A percentile compares a stretch with the other conserved stretches of the same genome.
These are phyloP conservation scores for Linyphia triangularis DNA, from an alignment of 2,888 invertebrate genomes.

Conservation along the genomic window DNA sequence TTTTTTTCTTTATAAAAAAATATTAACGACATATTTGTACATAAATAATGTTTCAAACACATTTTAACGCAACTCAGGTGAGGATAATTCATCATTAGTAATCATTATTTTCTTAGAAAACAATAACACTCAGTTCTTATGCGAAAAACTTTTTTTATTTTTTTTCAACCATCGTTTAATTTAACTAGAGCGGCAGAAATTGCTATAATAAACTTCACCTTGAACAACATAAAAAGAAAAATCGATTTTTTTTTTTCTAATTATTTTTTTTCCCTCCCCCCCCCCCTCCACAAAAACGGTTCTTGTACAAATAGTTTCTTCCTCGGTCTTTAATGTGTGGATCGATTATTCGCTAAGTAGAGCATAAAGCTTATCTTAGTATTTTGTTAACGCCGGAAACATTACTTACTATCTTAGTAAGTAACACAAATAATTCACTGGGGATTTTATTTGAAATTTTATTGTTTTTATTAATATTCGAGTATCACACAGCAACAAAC, in stretches of 20 bases:
- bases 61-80: no score
- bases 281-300: neutral
- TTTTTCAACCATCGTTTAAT: neutral
- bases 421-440: neutral
- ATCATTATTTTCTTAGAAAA: no score
- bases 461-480: no score
- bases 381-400: neutral
- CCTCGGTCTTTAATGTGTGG: neutral
- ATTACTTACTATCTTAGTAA: neutral
- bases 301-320: neutral
- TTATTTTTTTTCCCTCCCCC: no score
- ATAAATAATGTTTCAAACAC: no score
- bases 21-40: no score
- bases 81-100: no score
- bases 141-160: no score
- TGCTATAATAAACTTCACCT: slow-evolving; percentile 3
- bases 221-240: neutral
- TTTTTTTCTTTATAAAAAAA: no score
- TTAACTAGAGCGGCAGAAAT: slow-evolving; percentile 3
- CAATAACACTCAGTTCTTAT: no score
- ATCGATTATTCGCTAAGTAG: neutral
- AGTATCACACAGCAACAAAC: no score
- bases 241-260: neutral
- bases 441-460: neutral
- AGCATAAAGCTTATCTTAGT: neutral